Conservation (phyloP, 2,888 invertebrate genomes). For the Tetheella fluctuosa region DNA sequence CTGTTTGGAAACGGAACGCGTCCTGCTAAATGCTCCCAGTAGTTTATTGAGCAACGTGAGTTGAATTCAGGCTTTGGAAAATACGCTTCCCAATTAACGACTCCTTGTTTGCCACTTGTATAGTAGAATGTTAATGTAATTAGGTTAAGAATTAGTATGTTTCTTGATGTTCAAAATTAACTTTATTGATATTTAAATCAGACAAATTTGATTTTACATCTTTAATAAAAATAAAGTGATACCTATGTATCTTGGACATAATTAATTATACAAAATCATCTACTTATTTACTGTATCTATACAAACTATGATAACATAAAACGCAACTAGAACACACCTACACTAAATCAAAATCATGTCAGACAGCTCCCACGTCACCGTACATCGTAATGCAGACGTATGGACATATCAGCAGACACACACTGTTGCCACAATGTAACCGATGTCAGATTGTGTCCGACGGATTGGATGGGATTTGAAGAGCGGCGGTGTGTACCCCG, state of each 20-base stretch:
- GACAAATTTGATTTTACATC: too few species aligned
- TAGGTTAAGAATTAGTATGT: conserved; percentile 33
- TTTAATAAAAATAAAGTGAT: too few species aligned
- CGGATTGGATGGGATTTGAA: conserved; percentile 11
- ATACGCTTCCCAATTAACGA: conserved; percentile 58
- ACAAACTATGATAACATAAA: background rate
- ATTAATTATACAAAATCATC: too few species aligned
- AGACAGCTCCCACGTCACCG: conserved; percentile 43
- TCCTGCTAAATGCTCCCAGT: conserved; percentile 66
- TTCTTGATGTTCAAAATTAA: background rate
- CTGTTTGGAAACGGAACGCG: conserved; percentile 64
- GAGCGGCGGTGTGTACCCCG: background rate
- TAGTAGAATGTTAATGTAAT: conserved; percentile 76
- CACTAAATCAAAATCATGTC: conserved; percentile 53
- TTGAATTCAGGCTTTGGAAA: conserved; percentile 62
- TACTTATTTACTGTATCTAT: background rate
- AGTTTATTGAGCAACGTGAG: conserved; percentile 76
- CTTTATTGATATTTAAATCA: too few species aligned
- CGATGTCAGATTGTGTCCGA: conserved; percentile 22
- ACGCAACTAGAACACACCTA: background rate
- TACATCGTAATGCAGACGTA: conserved; percentile 43
- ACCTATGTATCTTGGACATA: too few species aligned
- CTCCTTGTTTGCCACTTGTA: conserved; percentile 52
- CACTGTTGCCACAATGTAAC: conserved; percentile 35
- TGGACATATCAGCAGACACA: conserved; percentile 48